phyloP scores from a whole-genome alignment of 2,888 invertebrate species.

The Willowsia nigromaculata region DNA sequence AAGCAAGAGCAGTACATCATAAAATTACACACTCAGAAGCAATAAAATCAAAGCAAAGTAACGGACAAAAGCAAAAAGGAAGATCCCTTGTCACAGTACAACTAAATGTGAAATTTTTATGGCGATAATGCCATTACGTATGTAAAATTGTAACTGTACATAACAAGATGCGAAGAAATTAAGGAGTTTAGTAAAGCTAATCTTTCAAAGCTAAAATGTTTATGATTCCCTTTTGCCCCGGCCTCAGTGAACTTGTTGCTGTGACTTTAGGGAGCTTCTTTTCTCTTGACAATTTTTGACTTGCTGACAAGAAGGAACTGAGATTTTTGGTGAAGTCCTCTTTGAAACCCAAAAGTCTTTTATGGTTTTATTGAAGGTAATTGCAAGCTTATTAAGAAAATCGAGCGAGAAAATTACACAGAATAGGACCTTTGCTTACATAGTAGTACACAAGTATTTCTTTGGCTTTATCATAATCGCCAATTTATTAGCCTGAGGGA shows the following conservation, averaged over 20 bases:
- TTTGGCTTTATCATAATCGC: not conserved
- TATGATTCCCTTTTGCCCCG: slow-evolving; percentile 34
- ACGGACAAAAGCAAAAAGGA: not conserved
- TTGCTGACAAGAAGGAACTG: not conserved
- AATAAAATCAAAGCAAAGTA: slow-evolving; percentile 18
- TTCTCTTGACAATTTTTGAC: not conserved
- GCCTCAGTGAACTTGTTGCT: slow-evolving; percentile 9
- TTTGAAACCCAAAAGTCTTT: slow-evolving; percentile 56
- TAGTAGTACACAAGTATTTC: not conserved
- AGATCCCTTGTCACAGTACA: slow-evolving; percentile 10
- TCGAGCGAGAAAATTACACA: not conserved
- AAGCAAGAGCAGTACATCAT: not conserved
- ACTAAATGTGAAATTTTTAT: slow-evolving; percentile 28
- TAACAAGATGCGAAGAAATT: slow-evolving; percentile 34
- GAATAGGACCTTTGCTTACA: not conserved
- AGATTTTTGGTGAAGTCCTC: not conserved
- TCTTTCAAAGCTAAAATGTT: not conserved
- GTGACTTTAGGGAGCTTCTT: not conserved
- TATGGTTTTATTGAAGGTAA: slow-evolving; percentile 59
- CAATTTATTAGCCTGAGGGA: not conserved
- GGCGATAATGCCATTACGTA: not conserved
- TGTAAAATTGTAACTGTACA: slow-evolving; percentile 42
- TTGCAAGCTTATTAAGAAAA: slow-evolving; percentile 37
- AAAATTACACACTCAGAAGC: slow-evolving; percentile 14
- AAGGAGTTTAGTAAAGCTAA: not conserved